Base-by-base conservation (phyloP, 2,113 vertebrate genomes). In the Colaptes auratus region DNA sequence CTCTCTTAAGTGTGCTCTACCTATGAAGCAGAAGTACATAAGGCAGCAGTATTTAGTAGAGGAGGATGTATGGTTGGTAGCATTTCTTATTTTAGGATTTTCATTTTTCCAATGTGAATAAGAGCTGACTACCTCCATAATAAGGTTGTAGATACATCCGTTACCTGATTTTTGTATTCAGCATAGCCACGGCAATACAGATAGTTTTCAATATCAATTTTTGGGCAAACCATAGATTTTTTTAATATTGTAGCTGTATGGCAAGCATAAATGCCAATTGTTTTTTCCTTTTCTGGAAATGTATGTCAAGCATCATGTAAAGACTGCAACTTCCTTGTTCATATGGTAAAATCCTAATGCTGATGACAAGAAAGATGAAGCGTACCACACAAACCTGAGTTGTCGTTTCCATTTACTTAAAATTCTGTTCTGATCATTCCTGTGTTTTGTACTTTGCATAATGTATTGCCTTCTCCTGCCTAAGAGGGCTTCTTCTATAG, bases 1-100 rank as follows among this genome's bases (percentile, higher is more conserved):
- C 69, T 73, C 53, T 83, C 87, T 86, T 96, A 94, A 89, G 89
- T 84, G 77, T 86, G 52, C 90, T 96, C 67, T 42, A 50, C 59
- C 88, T 88, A 59, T 59, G 92, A 82, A 85, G 82, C 2, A 17
- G 67, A 90, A 92, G 92, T 91, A 63, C 15, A 50, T 75, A 90
- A 79, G 39, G 52, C 56, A 87, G 61, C 13, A 73, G 55, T 78
- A 53, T 42, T 82, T 95, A 83, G 64, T 70, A 59, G 55, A 73
- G 84, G 74, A 56, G 60, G 52, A 75, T 50, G 6, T 82, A 21
- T 76, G 50, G 60, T 95, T 60, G 31, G 8, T 76, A 55, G 44
- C 53, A 9, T 69, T 42, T 58, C 60, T 21, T 88, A 56, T 46
- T 63, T 64, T 60, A 5, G 66, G 55, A 73, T n/a, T 56, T 87